phyloP scores from a whole-genome alignment of 2,888 invertebrate species.

The Stenodema calcarata region DNA sequence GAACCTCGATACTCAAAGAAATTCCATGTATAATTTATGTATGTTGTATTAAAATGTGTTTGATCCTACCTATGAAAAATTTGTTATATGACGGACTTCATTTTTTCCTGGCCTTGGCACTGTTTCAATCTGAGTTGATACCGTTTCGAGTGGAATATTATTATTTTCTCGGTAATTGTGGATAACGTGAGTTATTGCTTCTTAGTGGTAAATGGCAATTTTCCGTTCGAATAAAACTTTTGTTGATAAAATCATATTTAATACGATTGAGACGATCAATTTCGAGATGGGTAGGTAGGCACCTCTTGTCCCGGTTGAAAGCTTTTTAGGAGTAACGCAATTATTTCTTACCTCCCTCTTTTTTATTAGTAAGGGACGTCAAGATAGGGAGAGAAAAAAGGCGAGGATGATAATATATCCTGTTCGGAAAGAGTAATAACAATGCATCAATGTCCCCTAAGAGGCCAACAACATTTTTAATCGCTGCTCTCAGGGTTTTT shows the following conservation, averaged over 20 bases:
- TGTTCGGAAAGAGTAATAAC: constrained; percentile 53
- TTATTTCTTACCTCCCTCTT: constrained; percentile 5
- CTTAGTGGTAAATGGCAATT: background rate
- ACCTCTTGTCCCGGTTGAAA: background rate
- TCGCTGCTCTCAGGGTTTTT: constrained; percentile 50
- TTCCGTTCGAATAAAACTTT: background rate
- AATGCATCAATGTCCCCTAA: constrained; percentile 52
- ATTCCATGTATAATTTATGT: too few species aligned
- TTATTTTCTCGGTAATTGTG: too few species aligned
- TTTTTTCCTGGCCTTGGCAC: too few species aligned
- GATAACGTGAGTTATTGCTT: background rate
- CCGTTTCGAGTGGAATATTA: too few species aligned
- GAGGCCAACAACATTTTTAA: constrained; percentile 52
- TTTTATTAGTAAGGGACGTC: constrained; percentile 13
- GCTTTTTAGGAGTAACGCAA: constrained; percentile 6
- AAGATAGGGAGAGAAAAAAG: constrained; percentile 1
- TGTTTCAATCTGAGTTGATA: too few species aligned
- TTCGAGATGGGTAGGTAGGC: background rate
- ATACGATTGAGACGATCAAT: background rate
- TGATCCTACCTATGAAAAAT: too few species aligned
- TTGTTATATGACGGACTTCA: too few species aligned
- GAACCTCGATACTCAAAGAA: too few species aligned
- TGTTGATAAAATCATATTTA: background rate
- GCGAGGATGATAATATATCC: constrained; percentile 39
- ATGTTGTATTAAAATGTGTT: too few species aligned